These are phyloP conservation scores for Andrena haemorrhoa DNA, from an alignment of 2,888 invertebrate genomes.

Conservation along the genomic window DNA sequence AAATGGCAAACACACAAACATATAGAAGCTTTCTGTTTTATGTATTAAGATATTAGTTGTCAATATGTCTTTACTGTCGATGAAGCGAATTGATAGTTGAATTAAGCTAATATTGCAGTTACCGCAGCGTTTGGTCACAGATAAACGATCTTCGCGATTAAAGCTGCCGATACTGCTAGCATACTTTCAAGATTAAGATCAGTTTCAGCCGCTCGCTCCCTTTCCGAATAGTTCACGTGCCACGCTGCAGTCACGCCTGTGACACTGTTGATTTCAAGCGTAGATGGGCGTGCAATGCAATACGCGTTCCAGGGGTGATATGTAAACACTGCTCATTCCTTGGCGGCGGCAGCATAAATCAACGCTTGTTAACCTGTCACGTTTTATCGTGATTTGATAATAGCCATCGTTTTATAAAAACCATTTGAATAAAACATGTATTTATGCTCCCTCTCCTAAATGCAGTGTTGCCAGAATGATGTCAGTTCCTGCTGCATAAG, in stretches of 20 bases:
- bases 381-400: slow-evolving; percentile 26
- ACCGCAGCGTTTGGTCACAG: too few species aligned
- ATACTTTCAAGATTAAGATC: slow-evolving; percentile 6
- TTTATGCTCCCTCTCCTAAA: background rate
- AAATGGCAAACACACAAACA: too few species aligned
- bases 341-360: slow-evolving; percentile 2
- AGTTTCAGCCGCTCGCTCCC: too few species aligned
- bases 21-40: too few species aligned
- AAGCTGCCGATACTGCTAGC: background rate
- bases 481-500: too few species aligned
- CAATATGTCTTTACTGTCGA: too few species aligned
- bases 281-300: slow-evolving; percentile 6
- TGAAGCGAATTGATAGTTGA: too few species aligned
- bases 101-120: too few species aligned
- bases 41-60: too few species aligned
- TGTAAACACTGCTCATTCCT: slow-evolving; percentile 18
- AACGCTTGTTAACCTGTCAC: background rate
- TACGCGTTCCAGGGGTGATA: background rate
- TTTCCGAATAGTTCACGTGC: slow-evolving; percentile 12
- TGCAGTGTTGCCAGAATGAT: too few species aligned
- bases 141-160: background rate
- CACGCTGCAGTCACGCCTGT: background rate
- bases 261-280: background rate
- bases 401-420: background rate
- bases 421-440: too few species aligned